Evolutionary conservation across 2,113 vertebrate genomes (phyloP).

Genomic region (Dromiciops gliroides): DNA sequence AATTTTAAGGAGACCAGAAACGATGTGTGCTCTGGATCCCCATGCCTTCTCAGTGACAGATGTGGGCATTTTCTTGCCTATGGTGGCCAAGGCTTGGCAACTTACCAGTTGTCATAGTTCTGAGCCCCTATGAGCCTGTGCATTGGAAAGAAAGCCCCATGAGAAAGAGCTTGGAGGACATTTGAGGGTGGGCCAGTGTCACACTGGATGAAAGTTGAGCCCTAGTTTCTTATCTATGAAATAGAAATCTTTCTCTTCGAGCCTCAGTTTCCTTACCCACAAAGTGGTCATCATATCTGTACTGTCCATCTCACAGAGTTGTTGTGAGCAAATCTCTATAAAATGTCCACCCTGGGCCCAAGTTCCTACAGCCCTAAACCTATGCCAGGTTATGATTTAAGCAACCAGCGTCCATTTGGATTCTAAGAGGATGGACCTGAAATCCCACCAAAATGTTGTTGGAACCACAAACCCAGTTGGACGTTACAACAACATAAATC

Average conservation of each 20-base stretch:
- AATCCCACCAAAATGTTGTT: conserved; percentile 48
- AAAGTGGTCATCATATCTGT: not conserved
- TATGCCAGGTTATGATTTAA: not conserved
- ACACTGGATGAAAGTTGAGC: not conserved
- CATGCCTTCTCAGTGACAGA: not conserved
- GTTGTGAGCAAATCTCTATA: not conserved
- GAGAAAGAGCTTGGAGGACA: not conserved
- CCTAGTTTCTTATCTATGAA: not conserved
- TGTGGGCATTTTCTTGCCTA: not conserved
- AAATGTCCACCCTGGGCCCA: conserved; percentile 70
- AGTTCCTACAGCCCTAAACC: conserved; percentile 77
- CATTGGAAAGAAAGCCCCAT: not conserved
- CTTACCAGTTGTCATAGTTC: not conserved
- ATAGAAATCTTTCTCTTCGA: not conserved
- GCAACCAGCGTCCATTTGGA: conserved; percentile 78
- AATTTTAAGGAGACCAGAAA: too few relatives aligned
- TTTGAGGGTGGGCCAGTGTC: not conserved
- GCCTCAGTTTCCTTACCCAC: not conserved
- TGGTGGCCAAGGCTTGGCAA: not conserved
- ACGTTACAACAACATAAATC: conserved; percentile 78
- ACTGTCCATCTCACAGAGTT: not conserved
- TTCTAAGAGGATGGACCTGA: conserved; percentile 74
- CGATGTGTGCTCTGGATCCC: not conserved
- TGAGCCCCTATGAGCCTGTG: not conserved
- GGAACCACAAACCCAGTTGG: conserved; percentile 82